Conservation (phyloP, 2,888 invertebrate genomes). For the Clistopyga incitator region DNA sequence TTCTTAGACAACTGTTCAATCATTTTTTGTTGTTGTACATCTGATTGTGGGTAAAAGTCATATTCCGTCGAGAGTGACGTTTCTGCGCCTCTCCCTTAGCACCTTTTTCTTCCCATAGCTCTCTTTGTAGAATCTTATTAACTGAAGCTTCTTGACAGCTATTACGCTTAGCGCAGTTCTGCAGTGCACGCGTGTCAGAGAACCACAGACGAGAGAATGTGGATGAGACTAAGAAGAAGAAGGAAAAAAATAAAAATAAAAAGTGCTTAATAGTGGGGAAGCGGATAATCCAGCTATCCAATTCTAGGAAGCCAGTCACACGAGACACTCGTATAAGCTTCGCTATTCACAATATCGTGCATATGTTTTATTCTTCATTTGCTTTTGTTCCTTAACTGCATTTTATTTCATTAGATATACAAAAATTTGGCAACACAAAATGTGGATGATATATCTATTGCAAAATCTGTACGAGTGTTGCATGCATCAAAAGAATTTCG, state of each 20-base stretch:
- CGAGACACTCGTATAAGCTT: conserved; percentile 19
- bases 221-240: conserved; percentile 1
- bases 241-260: neutral
- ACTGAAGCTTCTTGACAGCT: conserved; percentile 20
- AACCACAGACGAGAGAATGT: conserved; percentile 24
- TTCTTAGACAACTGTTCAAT: no score
- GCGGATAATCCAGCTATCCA: conserved; percentile 40
- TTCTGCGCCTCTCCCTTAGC: neutral
- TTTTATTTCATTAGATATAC: no score
- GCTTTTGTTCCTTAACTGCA: conserved; percentile 13
- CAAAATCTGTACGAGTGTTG: no score
- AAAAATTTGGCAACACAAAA: no score
- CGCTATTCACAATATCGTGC: conserved; percentile 5
- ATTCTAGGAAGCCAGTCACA: conserved; percentile 22
- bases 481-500: no score
- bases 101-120: conserved; percentile 11
- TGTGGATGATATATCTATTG: no score
- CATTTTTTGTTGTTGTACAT: neutral
- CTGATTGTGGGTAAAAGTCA: neutral
- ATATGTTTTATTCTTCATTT: conserved; percentile 6
- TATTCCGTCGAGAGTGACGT: neutral
- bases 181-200: conserved; percentile 34
- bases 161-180: conserved; percentile 24
- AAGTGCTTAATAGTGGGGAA: conserved; percentile 1
- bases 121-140: conserved; percentile 18